These are phyloP conservation scores for Diplolepis rosae DNA, from an alignment of 2,888 invertebrate species.

Conservation along the genomic window DNA sequence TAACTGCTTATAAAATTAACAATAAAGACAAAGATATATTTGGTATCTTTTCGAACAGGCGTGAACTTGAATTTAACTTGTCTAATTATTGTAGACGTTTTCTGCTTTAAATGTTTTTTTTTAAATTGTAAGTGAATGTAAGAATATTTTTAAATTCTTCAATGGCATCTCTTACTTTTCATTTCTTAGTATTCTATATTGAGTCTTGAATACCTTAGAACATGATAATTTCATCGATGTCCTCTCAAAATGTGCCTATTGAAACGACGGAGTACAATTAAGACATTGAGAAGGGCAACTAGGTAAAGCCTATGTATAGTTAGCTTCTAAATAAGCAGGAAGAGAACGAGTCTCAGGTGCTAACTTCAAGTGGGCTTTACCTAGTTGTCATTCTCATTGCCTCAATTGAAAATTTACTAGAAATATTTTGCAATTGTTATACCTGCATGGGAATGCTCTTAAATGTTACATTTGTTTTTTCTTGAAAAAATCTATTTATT, in stretches of 20 bases:
- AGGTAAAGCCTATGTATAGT: too few relatives aligned
- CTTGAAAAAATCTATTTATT: background rate
- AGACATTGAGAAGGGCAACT: too few relatives aligned
- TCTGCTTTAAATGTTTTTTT: background rate
- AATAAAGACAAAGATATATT: background rate
- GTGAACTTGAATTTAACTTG: background rate
- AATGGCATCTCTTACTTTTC: background rate
- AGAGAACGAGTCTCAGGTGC: too few relatives aligned
- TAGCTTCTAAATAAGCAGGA: too few relatives aligned
- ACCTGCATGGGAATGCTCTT: slow-evolving; percentile 68
- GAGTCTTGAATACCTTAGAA: too few relatives aligned
- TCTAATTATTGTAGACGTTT: background rate
- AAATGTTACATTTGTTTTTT: slow-evolving; percentile 14
- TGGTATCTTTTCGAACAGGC: background rate
- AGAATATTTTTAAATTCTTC: background rate
- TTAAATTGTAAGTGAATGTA: background rate
- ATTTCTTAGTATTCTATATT: too few relatives aligned
- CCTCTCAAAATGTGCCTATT: slow-evolving; percentile 36
- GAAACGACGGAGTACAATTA: slow-evolving; percentile 44
- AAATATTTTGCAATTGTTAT: slow-evolving; percentile 15
- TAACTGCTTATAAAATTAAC: background rate
- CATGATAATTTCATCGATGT: background rate
- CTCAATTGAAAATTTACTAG: background rate
- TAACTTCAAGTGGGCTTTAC: too few relatives aligned
- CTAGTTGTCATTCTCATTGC: too few relatives aligned